Percentiles rank a stretch among this genome's conserved stretches.
Conservation (phyloP, 2,888 invertebrate genomes). For the Lasioglossum morio region DNA sequence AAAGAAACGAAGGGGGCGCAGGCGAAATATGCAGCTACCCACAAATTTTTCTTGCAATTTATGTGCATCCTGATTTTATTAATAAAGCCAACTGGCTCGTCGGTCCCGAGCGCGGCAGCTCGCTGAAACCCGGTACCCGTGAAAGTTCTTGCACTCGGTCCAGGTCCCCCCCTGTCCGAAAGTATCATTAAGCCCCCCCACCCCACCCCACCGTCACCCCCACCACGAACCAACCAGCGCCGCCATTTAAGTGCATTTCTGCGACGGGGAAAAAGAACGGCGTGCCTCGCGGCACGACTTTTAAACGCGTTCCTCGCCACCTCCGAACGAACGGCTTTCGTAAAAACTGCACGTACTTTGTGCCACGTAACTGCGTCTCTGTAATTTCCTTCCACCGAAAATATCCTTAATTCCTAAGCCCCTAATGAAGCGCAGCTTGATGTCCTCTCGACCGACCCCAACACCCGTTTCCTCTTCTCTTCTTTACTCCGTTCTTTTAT, state of each 20-base stretch:
- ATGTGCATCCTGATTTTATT: constrained; percentile 47
- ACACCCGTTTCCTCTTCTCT: neutral
- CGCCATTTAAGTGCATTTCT: constrained; percentile 43
- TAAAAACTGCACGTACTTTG: constrained; percentile 50
- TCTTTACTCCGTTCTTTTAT: neutral
- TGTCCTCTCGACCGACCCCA: neutral
- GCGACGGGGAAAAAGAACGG: constrained; percentile 20
- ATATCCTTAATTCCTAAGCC: constrained; percentile 32
- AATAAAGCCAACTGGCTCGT: constrained; percentile 31
- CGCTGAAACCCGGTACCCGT: constrained; percentile 1
- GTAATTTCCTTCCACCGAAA: constrained; percentile 29
- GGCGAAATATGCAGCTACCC: constrained; percentile 20
- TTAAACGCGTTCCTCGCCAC: constrained; percentile 37
- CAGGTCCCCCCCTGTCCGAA: constrained; percentile 4
- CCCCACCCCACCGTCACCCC: neutral
- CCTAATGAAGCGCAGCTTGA: constrained; percentile 9
- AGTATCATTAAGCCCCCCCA: constrained; percentile 41
- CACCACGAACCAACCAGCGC: neutral
- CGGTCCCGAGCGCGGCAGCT: neutral
- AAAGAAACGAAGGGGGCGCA: neutral
- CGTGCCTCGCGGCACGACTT: constrained; percentile 31
- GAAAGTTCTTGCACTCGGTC: constrained; percentile 28
- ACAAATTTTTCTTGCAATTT: constrained; percentile 47
- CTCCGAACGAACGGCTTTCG: constrained; percentile 34
- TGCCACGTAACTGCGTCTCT: constrained; percentile 31